These are phyloP conservation scores for Pagetopsis macropterus DNA, from an alignment of 2,797 vertebrate genomes.

Conservation along the genomic window DNA sequence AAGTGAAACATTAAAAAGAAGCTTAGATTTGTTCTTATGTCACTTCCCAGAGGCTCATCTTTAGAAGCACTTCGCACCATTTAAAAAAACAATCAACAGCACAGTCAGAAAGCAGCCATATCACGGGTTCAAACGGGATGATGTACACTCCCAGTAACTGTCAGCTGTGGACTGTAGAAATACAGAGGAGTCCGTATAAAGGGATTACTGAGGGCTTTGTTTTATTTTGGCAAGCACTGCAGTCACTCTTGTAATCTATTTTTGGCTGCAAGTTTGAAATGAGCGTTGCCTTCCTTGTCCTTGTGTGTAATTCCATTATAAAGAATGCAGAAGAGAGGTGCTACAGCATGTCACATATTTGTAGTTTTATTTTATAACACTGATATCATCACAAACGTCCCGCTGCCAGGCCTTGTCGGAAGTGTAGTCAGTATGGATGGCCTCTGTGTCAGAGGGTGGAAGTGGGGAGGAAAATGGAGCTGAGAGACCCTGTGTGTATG, in stretches of 20 bases:
- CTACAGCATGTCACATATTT: constrained; percentile 28
- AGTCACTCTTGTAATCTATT: constrained; percentile 67
- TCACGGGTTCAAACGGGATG: constrained; percentile 55
- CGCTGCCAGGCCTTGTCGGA: constrained; percentile 16
- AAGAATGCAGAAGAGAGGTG: constrained; percentile 32
- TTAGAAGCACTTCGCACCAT: constrained; percentile 39
- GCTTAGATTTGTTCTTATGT: constrained; percentile 17
- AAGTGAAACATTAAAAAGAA: constrained; percentile 29
- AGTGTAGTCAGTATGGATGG: constrained; percentile 18
- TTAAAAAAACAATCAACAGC: constrained; percentile 11
- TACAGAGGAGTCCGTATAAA: constrained; percentile 59
- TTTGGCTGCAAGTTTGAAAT: constrained; percentile 60
- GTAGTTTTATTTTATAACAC: constrained; percentile 39
- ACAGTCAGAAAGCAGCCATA: constrained; percentile 38
- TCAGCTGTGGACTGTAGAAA: constrained; percentile 47
- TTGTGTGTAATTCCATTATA: constrained; percentile 54
- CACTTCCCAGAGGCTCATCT: constrained; percentile 39
- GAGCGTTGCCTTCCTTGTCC: constrained; percentile 48
- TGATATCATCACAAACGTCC: constrained; percentile 6
- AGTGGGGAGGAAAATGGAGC: constrained; percentile 55
- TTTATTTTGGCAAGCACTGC: constrained; percentile 64
- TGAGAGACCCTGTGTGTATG: constrained; percentile 51
- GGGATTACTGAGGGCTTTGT: constrained; percentile 72
- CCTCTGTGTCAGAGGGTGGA: constrained; percentile 37
- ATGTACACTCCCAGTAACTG: constrained; percentile 53